phyloP scores from a whole-genome alignment of 2,797 vertebrate genomes.

The Lophotriccus pileatus region DNA sequence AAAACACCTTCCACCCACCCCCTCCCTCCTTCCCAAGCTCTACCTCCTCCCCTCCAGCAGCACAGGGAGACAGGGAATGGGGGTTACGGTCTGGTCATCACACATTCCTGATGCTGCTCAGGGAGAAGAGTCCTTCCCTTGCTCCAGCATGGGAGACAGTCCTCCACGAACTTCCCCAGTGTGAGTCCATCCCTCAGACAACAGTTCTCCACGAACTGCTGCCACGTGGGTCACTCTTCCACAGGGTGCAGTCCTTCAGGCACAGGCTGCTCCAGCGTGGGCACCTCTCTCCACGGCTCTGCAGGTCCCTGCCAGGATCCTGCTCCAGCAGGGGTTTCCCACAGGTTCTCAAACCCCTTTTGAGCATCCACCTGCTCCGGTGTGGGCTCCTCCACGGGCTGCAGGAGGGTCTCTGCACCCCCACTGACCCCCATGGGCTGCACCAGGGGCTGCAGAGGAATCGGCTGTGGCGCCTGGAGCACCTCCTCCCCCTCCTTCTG shows the following conservation, averaged over 20 bases:
- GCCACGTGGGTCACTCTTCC: background rate
- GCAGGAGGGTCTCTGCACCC: background rate
- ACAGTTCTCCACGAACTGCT: background rate
- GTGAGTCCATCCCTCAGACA: background rate
- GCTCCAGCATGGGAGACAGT: background rate
- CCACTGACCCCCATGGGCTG: background rate
- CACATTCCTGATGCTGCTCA: background rate
- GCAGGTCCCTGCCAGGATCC: no score
- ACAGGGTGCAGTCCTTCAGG: background rate
- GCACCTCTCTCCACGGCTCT: no score
- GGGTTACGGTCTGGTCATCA: background rate
- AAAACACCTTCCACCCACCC: background rate
- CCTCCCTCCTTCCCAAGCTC: background rate
- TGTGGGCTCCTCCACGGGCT: background rate
- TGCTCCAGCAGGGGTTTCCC: background rate
- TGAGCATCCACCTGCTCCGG: background rate
- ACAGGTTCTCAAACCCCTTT: background rate
- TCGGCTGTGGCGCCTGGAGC: background rate
- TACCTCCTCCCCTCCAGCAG: background rate
- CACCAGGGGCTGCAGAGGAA: background rate
- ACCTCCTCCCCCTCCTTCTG: background rate
- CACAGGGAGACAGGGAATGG: background rate
- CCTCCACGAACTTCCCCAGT: background rate
- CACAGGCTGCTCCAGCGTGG: background rate
- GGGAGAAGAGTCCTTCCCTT: background rate